These are phyloP conservation scores for Ophion slaviceki DNA, from an alignment of 2,888 invertebrate species.

Conservation along the genomic window DNA sequence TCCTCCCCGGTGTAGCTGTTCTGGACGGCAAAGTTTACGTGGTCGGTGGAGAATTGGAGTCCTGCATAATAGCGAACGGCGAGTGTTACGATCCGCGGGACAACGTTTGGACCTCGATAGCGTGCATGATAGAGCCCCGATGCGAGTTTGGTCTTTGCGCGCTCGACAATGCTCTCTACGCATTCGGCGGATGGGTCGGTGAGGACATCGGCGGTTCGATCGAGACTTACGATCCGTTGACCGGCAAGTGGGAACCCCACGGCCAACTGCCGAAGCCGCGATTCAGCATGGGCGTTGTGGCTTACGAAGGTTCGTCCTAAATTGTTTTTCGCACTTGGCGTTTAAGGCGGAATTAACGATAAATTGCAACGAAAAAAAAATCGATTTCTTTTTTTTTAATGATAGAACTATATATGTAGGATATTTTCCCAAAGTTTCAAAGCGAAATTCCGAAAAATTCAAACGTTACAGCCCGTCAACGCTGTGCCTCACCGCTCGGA, in stretches of 20 bases:
- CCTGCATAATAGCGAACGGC: conserved; percentile 94
- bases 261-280: conserved; percentile 93
- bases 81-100: conserved; percentile 92
- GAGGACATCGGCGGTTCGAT: conserved; percentile 95
- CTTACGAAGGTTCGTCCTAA: conserved; percentile 88
- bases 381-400: no score
- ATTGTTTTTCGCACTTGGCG: not conserved
- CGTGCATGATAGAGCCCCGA: conserved; percentile 90
- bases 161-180: conserved; percentile 92
- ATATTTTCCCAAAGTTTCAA: no score
- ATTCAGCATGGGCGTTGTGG: conserved; percentile 96
- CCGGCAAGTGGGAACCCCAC: conserved; percentile 90
- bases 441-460: no score
- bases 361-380: no score
- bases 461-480: no score
- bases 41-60: conserved; percentile 95
- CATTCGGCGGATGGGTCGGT: conserved; percentile 97
- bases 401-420: no score
- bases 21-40: conserved; percentile 94
- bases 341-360: no score
- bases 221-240: conserved; percentile 93
- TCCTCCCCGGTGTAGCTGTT: conserved; percentile 94
- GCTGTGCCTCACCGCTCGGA: no score
- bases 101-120: conserved; percentile 84
- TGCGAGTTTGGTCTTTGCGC: conserved; percentile 96